Conservation (phyloP, 2,797 vertebrate genomes). For the Nannoperca obscura region DNA sequence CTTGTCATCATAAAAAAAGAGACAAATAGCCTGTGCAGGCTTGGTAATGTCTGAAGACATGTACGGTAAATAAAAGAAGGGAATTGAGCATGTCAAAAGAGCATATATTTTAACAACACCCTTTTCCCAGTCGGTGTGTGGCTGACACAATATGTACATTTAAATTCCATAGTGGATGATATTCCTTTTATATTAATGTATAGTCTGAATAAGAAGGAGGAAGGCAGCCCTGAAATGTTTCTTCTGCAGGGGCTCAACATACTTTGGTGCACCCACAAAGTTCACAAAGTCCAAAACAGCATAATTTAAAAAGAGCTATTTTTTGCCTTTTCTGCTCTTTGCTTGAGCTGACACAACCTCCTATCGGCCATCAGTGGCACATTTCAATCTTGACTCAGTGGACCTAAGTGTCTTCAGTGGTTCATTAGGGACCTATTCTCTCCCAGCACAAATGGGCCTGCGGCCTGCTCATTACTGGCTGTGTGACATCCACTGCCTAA, state of each 20-base stretch:
- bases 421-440: constrained; percentile 80
- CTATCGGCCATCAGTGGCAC: constrained; percentile 71
- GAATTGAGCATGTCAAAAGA: constrained; percentile 41
- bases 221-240: constrained; percentile 6
- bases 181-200: constrained; percentile 36
- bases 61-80: constrained; percentile 58
- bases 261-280: constrained; percentile 43
- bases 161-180: constrained; percentile 29
- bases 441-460: constrained; percentile 73
- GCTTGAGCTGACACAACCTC: constrained; percentile 68
- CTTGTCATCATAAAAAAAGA: constrained; percentile 59
- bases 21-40: constrained; percentile 46
- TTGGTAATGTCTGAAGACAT: constrained; percentile 44
- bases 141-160: constrained; percentile 49
- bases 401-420: constrained; percentile 73
- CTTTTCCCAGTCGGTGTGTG: constrained; percentile 25
- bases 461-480: constrained; percentile 79
- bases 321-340: constrained; percentile 40
- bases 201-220: constrained; percentile 20
- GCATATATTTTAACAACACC: constrained; percentile 43
- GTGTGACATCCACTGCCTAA: constrained; percentile 64
- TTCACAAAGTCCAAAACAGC: constrained; percentile 45
- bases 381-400: constrained; percentile 74
- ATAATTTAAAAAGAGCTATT: constrained; percentile 47
- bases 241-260: neutral